Base-by-base conservation (phyloP, 2,113 vertebrate genomes). In the Sigmodon hispidus region DNA sequence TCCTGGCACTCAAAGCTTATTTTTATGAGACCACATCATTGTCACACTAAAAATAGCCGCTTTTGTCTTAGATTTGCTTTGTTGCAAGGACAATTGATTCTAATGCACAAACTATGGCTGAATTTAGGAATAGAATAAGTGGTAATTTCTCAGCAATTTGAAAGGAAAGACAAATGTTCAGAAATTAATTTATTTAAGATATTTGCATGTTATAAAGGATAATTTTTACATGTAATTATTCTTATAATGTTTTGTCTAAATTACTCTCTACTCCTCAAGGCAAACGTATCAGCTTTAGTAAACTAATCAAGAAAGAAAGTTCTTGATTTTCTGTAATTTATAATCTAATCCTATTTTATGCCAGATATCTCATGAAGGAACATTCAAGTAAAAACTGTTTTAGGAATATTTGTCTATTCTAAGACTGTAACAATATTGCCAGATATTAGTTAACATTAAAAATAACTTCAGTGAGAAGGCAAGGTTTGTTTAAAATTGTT, bases 101-200 rank as follows among this genome's bases (percentile, higher is more conserved):
- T 70, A 13, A 63, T 26, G 40, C 21, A 81, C 8, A 36, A 90
- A 10, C 90, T 95, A 45, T 9, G 19, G 50, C 75, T 59, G 86
- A 40, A 91, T 22, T 91, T 95, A 48, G 29, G 10, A 92, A 79
- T 77, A 55, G 3, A 45, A 70, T 36, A 59, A 76, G 83, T 72
- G 57, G 69, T 5, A 34, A 40, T 88, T 96, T 89, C 43, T 90
- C 83, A 86, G 34, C 13, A 93, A 86, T 94, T 90, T 90, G 11
- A 70, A 90, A 97, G 48, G 2, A 16, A 89, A 50, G 6, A 55
- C 50, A 65, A 80, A 59, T 59, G 12, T 88, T 80, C 29, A 88
- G 43, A 87, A 92, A 90, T 57, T 43, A 61, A 15, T 96, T 94
- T 73, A 40, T 81, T 63, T 85, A 45, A 81, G 91, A 70, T 76